Conservation (phyloP, 1,140 invertebrate genomes). For the Drosophila seguyi region DNA sequence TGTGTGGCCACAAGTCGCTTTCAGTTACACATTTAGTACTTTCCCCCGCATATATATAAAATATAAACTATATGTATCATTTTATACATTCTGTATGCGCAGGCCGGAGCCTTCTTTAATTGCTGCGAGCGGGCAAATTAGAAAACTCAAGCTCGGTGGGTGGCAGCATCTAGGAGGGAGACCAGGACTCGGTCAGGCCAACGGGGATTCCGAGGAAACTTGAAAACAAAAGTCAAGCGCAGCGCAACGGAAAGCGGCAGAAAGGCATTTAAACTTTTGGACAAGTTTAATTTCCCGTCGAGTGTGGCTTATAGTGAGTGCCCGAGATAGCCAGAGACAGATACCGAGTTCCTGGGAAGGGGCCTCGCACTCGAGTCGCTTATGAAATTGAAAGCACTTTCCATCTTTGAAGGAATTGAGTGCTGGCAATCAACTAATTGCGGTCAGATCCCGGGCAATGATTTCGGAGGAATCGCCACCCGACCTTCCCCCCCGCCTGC, state of each 20-base stretch:
- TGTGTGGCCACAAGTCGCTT: constrained; percentile 2
- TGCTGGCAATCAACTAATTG: constrained; percentile 77
- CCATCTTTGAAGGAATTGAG: constrained; percentile 73
- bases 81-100: constrained; percentile 25
- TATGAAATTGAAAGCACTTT: constrained; percentile 79
- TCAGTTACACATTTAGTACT: constrained; percentile 1
- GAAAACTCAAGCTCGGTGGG: constrained; percentile 48
- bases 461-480: constrained; percentile 4
- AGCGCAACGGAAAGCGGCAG: constrained; percentile 71
- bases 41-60: not conserved
- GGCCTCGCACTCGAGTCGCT: constrained; percentile 13
- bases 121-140: constrained; percentile 62
- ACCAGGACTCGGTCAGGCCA: constrained; percentile 22
- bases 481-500: not conserved
- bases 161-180: not conserved
- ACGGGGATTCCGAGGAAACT: constrained; percentile 44
- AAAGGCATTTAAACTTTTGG: constrained; percentile 81
- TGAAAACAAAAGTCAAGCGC: constrained; percentile 74
- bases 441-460: constrained; percentile 34
- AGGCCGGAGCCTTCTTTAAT: constrained; percentile 64
- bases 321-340: constrained; percentile 27
- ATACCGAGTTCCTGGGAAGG: constrained; percentile 16
- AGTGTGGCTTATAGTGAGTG: constrained; percentile 49
- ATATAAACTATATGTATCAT: constrained; percentile 24
- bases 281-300: constrained; percentile 82